Evolutionary conservation across 1,140 invertebrate species (phyloP), one percentile per base, ranked within the genome.

Genomic region (Drosophila fuyamai): DNA sequence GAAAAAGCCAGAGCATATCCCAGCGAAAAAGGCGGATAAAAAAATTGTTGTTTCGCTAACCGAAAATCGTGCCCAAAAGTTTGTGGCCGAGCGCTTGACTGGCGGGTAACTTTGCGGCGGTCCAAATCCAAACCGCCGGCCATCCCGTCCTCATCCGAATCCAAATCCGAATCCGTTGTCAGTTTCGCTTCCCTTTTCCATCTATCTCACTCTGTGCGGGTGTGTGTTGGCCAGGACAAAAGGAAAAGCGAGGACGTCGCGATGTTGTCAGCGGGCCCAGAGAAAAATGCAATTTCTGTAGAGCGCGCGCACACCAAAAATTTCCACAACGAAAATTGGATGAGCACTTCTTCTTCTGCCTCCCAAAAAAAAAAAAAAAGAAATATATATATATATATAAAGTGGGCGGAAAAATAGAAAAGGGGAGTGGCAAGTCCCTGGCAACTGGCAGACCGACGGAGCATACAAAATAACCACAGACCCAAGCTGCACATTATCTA

Each of bases 401-500:
- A 18, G 48, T 2, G 35, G 38, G 36, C 8, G 14, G 14, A 8
- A 56, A 40, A 46, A 54, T 53, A 10, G 32, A 8, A 40, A 35
- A 36, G 23, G 44, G 61, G 41, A 23, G 57, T 48, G 58, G 59
- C 48, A 58, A 36, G 74, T 75, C 55, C 61, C 72, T 86, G 82
- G 76, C 71, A 79, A 75, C 79, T 81, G 79, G 79, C 67, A 82
- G 76, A 83, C 79, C 82, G 70, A 73, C 83, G 63, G 79, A 88
- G 83, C 83, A 86, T 86, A 86, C 83, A 80, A 86, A 86, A 86
- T 86, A 86, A 88, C 83, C 83, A 53, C 83, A 86, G 88, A 66
- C 83, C 83, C 79, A 79, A 73, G 83, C 83, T 88, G 83, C 83
- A 86, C 83, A 86, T 86, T 86, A 86, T 86, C 83, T 86, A 86